phyloP scores from a whole-genome alignment of 2,888 invertebrate genomes.

The Sarcophaga rosellei region DNA sequence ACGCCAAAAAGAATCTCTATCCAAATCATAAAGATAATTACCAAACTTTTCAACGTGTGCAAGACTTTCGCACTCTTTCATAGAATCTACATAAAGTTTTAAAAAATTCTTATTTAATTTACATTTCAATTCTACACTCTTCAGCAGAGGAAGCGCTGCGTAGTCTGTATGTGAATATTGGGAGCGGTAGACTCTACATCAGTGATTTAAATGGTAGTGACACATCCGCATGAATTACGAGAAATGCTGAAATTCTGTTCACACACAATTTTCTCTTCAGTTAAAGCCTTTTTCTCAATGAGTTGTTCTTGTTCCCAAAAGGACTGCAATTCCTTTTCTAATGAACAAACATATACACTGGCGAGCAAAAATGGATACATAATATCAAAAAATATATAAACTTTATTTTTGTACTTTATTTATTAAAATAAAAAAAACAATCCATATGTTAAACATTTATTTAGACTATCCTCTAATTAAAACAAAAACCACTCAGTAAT shows the following conservation, averaged over 20 bases:
- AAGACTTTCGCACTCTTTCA: slow-evolving; percentile 3
- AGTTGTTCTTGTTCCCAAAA: slow-evolving; percentile 19
- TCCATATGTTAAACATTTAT: too few species aligned
- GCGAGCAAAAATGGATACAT: too few species aligned
- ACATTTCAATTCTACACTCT: slow-evolving; percentile 27
- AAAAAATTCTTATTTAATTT: not conserved
- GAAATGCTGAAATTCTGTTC: slow-evolving; percentile 13
- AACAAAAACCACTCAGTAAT: too few species aligned
- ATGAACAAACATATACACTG: slow-evolving; percentile 16
- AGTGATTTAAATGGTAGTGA: slow-evolving; percentile 29
- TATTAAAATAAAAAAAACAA: too few species aligned
- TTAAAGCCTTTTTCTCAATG: slow-evolving; percentile 10
- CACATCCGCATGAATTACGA: slow-evolving; percentile 29
- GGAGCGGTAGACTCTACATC: not conserved
- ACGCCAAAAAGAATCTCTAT: slow-evolving; percentile 13
- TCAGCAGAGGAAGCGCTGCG: not conserved
- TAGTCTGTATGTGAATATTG: slow-evolving; percentile 30
- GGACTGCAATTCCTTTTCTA: slow-evolving; percentile 16
- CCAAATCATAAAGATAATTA: not conserved
- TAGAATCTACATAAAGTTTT: not conserved
- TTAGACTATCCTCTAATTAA: too few species aligned
- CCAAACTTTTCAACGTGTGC: slow-evolving; percentile 22
- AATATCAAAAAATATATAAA: too few species aligned
- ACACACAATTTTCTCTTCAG: slow-evolving; percentile 13
- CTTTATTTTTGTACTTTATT: too few species aligned